Percentiles rank a stretch among this genome's conserved stretches.
phyloP scores from a whole-genome alignment of 2,113 vertebrate species.

The Perca fluviatilis region DNA sequence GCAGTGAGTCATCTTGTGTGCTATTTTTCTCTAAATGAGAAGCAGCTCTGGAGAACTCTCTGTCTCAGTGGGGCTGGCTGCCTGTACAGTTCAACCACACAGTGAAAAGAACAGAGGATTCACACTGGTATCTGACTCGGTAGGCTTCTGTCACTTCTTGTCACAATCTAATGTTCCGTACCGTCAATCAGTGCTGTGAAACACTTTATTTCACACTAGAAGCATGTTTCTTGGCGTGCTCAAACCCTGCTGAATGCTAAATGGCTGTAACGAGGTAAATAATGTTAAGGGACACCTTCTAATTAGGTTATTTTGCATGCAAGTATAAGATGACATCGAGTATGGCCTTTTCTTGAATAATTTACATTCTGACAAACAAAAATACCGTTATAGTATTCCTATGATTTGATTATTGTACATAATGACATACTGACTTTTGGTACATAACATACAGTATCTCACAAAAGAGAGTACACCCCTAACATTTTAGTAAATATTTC shows the following conservation, averaged over 20 bases:
- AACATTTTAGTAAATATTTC: no score
- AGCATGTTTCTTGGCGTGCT: not conserved
- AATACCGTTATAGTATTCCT: no score
- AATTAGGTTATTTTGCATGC: no score
- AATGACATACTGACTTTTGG: no score
- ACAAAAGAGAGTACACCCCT: no score
- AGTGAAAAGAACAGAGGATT: not conserved
- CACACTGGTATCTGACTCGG: not conserved
- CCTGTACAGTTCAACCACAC: not conserved
- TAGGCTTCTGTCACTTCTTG: not conserved
- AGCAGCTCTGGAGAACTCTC: conserved; percentile 31
- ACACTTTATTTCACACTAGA: not conserved
- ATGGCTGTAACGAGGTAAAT: not conserved
- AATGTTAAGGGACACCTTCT: no score
- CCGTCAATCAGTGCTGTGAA: not conserved
- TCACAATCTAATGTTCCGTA: not conserved
- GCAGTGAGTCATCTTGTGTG: conserved; percentile 26
- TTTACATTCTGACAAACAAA: no score
- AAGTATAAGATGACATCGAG: no score
- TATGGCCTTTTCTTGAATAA: no score
- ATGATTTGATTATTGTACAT: no score
- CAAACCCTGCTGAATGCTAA: not conserved
- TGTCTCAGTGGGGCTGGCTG: conserved; percentile 12
- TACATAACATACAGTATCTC: no score
- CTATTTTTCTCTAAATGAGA: conserved; percentile 37